A percentile compares a stretch with the other conserved stretches of the same genome.
phyloP scores from a whole-genome alignment of 2,888 invertebrate genomes.

The Macrophya alboannulata region DNA sequence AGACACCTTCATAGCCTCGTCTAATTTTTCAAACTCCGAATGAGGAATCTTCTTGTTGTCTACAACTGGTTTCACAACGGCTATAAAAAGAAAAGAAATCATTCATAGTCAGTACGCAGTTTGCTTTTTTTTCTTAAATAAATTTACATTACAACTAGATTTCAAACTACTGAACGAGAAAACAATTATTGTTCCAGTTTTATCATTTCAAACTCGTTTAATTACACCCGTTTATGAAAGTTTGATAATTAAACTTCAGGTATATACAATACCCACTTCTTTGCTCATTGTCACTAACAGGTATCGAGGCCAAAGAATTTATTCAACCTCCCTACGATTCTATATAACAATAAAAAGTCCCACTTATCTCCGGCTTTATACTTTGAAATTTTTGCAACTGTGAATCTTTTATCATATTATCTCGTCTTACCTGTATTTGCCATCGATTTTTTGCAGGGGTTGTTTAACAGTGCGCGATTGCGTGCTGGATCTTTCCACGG shows the following conservation, averaged over 20 bases:
- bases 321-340: neutral
- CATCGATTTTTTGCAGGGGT: neutral
- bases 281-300: neutral
- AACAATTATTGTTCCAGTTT: neutral
- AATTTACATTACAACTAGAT: neutral
- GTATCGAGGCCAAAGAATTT: neutral
- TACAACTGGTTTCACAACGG: neutral
- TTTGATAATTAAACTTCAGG: neutral
- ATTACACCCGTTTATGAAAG: neutral
- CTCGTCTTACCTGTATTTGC: neutral
- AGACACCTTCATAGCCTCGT: neutral
- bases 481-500: slow-evolving; percentile 64
- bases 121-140: neutral
- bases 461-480: neutral
- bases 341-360: neutral
- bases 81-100: slow-evolving; percentile 19
- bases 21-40: neutral
- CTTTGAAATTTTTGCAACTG: neutral
- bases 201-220: neutral
- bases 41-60: neutral
- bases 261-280: neutral
- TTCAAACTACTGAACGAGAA: slow-evolving; percentile 4
- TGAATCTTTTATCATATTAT: neutral
- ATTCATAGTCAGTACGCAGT: neutral
- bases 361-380: neutral